Evolutionary conservation across 2,888 invertebrate species (phyloP).

Genomic region (Nemurella pictetii): DNA sequence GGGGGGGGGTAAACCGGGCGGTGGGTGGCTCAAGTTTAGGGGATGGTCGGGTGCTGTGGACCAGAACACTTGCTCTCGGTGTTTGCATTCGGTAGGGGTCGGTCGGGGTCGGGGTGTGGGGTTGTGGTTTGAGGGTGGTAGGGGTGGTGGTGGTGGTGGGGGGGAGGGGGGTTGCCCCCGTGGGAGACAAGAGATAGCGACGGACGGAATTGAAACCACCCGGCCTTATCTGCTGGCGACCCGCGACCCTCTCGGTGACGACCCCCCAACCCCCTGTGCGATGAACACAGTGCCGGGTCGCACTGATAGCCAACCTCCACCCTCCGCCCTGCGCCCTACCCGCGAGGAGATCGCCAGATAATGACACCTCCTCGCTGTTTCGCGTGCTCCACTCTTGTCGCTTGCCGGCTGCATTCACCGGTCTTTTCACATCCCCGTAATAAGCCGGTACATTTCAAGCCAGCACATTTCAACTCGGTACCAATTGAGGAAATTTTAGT

Average conservation of each 20-base stretch:
- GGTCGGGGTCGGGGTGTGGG: conserved; percentile 31
- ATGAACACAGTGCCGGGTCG: too few species aligned
- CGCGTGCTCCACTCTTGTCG: background rate
- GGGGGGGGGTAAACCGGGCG: background rate
- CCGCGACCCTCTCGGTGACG: conserved; percentile 3
- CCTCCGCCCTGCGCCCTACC: background rate
- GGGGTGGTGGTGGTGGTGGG: conserved; percentile 10
- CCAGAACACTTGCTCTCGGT: background rate
- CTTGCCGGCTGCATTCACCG: too few species aligned
- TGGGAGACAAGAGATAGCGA: too few species aligned
- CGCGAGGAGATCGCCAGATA: background rate
- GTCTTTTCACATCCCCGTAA: too few species aligned
- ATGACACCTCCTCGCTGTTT: background rate
- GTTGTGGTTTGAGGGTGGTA: conserved; percentile 34
- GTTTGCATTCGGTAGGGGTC: background rate
- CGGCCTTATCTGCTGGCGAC: conserved; percentile 14
- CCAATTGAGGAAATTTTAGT: too few species aligned
- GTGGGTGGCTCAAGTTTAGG: background rate
- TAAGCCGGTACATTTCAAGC: too few species aligned
- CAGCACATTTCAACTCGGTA: too few species aligned
- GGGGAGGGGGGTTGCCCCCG: conserved; percentile 18
- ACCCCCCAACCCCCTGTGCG: background rate
- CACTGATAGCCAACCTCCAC: background rate
- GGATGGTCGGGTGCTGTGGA: background rate
- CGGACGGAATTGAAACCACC: background rate